Percentiles rank a stretch among this genome's conserved stretches.
These are phyloP conservation scores for Mythimna vitellina DNA, from an alignment of 2,888 invertebrate genomes.

Conservation along the genomic window DNA sequence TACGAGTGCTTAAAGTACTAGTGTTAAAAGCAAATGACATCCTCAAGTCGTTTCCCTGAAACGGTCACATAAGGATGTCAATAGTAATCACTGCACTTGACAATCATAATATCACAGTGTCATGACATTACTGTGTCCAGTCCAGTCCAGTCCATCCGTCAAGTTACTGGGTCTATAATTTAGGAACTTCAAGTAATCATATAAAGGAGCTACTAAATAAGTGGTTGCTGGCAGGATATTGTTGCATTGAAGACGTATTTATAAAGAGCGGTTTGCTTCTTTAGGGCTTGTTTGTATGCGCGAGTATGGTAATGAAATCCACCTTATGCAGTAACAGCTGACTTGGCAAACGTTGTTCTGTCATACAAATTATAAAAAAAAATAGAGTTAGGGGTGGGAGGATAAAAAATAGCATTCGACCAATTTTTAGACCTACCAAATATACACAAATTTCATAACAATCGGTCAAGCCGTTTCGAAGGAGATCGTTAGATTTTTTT, in stretches of 20 bases:
- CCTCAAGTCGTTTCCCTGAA: background rate
- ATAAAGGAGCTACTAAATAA: slow-evolving; percentile 42
- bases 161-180: slow-evolving; percentile 37
- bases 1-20: background rate
- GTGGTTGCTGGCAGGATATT: slow-evolving; percentile 49
- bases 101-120: slow-evolving; percentile 10
- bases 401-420: no score
- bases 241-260: slow-evolving; percentile 30
- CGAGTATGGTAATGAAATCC: background rate
- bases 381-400: no score
- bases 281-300: background rate
- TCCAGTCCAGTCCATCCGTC: background rate
- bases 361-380: no score
- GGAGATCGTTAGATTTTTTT: no score
- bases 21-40: background rate
- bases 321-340: no score
- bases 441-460: no score
- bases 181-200: slow-evolving; percentile 35
- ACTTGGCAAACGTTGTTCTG: no score
- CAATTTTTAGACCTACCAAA: no score
- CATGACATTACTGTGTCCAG: background rate
- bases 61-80: background rate
- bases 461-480: no score
- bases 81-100: background rate
- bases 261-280: background rate